Evolutionary conservation across 1,140 invertebrate species (phyloP), one percentile per base, ranked within the genome.

Genomic region (Bradysia coprophila): DNA sequence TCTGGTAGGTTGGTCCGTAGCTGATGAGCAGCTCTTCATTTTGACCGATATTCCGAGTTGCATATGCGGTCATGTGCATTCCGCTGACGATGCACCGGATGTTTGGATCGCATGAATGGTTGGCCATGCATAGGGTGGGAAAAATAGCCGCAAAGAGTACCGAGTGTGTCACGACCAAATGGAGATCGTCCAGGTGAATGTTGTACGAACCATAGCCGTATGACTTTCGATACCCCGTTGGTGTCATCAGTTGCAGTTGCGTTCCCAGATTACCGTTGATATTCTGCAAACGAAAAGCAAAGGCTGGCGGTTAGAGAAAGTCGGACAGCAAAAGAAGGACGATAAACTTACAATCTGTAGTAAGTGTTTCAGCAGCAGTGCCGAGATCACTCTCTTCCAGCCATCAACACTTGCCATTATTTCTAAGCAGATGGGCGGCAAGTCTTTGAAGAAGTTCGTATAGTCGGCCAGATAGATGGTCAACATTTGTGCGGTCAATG

Each of bases 21-120:
- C 55, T 56, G 49, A 60, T 62, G 33, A 51, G 53, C 19, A 62
- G 47, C 46, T 62, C 57, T 41, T 54, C 53, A 23, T 49, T 50
- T 48, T 50, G 38, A 8, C 33, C 5, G 28, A 62, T 55, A 47
- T 56, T 48, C 40, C 52, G 49, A 8, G 51, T 21, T 4, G 59
- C 57, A 38, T 19, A 38, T 19, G 41, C 31, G 11, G 33, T 38
- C 31, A 45, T 20, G 2, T n/a, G 10, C 11, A 20, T 21, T 9
- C 21, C 16, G 18, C 41, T 24, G 22, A 45, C 41, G n/a, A 15
- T 22, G 38, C 38, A 37, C 9, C 33, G 11, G 19, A 45, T 28
- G 9, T 38, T 45, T 20, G 31, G 33, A 16, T 41, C 31, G 16
- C 43, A 45, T 11, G 38, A 34, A 41, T 45, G 43, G 33, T 45